These are phyloP conservation scores for Solea senegalensis DNA, from an alignment of 2,113 vertebrate species.

Conservation along the genomic window DNA sequence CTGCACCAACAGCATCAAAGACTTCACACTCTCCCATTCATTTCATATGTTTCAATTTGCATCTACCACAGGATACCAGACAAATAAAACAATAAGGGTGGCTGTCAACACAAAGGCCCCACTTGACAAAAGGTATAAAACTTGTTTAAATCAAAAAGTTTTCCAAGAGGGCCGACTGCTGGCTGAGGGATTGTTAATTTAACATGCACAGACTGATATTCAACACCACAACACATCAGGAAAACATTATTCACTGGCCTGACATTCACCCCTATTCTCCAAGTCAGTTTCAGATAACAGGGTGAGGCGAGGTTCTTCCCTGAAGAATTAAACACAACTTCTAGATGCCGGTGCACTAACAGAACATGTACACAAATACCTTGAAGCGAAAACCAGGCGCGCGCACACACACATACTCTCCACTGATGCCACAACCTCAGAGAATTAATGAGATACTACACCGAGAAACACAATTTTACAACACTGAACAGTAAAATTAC, in stretches of 20 bases:
- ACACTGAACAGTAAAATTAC: conserved; percentile 5
- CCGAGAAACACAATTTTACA: neutral
- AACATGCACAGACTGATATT: conserved; percentile 29
- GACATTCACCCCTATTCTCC: conserved; percentile 19
- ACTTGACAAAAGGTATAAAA: conserved; percentile 52
- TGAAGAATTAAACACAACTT: conserved; percentile 24
- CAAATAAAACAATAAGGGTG: conserved; percentile 32
- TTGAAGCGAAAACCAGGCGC: neutral
- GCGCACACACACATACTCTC: neutral
- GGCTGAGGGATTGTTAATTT: conserved; percentile 34
- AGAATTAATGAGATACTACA: conserved; percentile 23
- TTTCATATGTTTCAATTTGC: conserved; percentile 41
- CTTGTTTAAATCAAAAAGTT: conserved; percentile 42
- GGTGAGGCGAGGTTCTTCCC: conserved; percentile 7
- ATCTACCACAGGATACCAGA: conserved; percentile 29
- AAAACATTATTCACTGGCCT: conserved; percentile 36
- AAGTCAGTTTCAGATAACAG: conserved; percentile 25
- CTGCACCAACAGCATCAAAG: conserved; percentile 17
- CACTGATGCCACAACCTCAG: conserved; percentile 1
- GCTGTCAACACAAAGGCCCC: neutral
- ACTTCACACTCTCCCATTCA: conserved; percentile 29
- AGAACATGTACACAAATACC: neutral
- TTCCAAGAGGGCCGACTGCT: conserved; percentile 7
- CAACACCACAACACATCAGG: conserved; percentile 20
- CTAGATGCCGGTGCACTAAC: neutral